Base-by-base conservation (phyloP, 1,140 invertebrate species). In the Hestina assimilis region DNA sequence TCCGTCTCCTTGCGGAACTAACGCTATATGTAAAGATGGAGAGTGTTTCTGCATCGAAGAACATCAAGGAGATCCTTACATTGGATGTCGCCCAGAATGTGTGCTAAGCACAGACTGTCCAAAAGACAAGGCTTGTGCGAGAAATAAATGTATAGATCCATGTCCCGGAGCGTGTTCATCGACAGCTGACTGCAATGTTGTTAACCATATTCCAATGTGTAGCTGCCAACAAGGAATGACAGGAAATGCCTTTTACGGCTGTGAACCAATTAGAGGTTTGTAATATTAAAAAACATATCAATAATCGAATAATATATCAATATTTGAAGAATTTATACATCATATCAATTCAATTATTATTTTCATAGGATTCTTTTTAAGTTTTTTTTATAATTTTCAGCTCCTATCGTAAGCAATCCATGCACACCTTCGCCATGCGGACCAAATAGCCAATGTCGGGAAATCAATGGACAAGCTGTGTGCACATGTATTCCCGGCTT, bases 161-260 rank as follows among this genome's bases (percentile, higher is more conserved):
- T 95, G 94, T 73, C 83, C 90, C 28, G 92, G 91, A 35, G 92
- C 91, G 24, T 95, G 93, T 79, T 93, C 92, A 19, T 68, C 89
- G 46, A 92, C 92, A 70, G 93, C 93, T 8, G 68, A 90, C 43
- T 95, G 94, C 72, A 89, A 90, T 66, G 93, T 94, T 2, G 90
- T 92, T 24, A 93, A 93, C 74, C 92, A 94, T 65, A 87, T 92
- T 24, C 92, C 93, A 6, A 92, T 92, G 86, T 95, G 94, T 65
- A 91, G 89, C 59, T 95, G 94, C 80, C 90, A 91, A n/a, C 74
- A 89, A 63, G 90, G 90, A 62, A 90, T 89, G 69, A 85, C 88
- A 45, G 92, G 92, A 64, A 92, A 92, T 77, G 91, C 93, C 21
- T 93, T 93, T 64, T 86, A 92, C 15, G 73, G 76, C 33, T 90